These are phyloP conservation scores for Arizona elegans DNA, from an alignment of 2,113 vertebrate genomes.

Conservation along the genomic window DNA sequence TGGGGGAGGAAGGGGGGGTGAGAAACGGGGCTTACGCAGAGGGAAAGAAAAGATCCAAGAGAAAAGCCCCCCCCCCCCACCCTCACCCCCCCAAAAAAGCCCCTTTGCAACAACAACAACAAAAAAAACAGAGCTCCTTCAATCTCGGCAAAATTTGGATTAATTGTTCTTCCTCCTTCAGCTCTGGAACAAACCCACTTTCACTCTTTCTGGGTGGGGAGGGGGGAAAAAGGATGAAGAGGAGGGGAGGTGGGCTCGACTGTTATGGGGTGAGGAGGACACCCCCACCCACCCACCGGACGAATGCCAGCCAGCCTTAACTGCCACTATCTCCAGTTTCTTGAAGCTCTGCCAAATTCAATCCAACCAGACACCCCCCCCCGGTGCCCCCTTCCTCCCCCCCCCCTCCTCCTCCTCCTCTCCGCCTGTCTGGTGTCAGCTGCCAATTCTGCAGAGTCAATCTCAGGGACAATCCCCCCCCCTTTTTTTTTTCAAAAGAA, in stretches of 20 bases:
- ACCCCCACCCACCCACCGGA: background rate
- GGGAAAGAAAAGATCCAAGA: background rate
- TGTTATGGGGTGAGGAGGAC: background rate
- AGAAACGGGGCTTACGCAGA: background rate
- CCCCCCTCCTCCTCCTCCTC: no score
- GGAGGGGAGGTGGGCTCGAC: no score
- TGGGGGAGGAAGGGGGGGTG: no score
- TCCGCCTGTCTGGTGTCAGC: background rate
- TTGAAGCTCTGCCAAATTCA: background rate
- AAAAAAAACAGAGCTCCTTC: no score
- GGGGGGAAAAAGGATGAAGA: background rate
- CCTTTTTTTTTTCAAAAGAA: background rate
- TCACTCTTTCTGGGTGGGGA: background rate
- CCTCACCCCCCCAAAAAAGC: background rate
- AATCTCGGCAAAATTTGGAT: no score
- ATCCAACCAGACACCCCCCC: background rate
- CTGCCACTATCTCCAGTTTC: background rate
- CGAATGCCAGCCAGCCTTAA: background rate
- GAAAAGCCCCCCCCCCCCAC: no score
- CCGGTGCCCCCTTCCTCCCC: no score
- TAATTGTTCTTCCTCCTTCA: no score
- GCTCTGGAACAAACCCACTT: background rate
- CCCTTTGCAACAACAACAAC: no score
- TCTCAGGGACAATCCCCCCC: background rate
- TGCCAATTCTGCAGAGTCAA: conserved; percentile 7